Base-by-base conservation (phyloP, 2,113 vertebrate species). In the Uropsilus gracilis region DNA sequence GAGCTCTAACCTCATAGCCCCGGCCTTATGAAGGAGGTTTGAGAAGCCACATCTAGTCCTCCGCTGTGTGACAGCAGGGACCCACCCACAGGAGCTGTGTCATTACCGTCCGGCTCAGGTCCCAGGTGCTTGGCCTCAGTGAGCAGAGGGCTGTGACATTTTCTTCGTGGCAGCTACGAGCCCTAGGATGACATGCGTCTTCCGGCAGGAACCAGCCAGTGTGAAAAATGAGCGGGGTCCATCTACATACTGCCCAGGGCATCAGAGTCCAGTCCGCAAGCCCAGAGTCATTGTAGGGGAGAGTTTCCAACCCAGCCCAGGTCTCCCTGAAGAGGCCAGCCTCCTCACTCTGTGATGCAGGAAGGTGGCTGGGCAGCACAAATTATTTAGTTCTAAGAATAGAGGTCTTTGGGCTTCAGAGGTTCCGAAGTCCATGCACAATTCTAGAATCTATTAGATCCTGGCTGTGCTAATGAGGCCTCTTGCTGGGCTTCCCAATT, bases 401-500 rank as follows among this genome's bases (percentile, higher is more conserved):
- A 96, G 77, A 91, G 9, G 90, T 69, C 61, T 30, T 42, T 66
- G 59, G 82, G 63, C 73, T 92, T 90, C 55, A 8, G 76, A 94
- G 57, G 69, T 81, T 95, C 89, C 30, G 6, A 95, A 72, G 84
- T 94, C 91, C 89, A 50, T 4, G 55, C 53, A 72, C 81, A 89
- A 89, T 76, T 93, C 69, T 50, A 69, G 94, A 93, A 81, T 46
- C 94, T 88, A 94, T 94, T 91, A 95, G 89, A 84, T 48, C 59
- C 93, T 55, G 39, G 30, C 93, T 90, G 83, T 87, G 96, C 28
- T 93, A 95, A 97, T 89, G 83, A 94, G 94, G 55, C 39, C 71
- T 86, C 96, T 91, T 71, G 89, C 92, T 91, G 95, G 77, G 96
- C 82, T 81, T 46, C 92, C 89, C 73, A 90, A 90, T 92, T 96